Evolutionary conservation across 2,113 vertebrate genomes (phyloP).

Genomic region (Pseudopodoces humilis): DNA sequence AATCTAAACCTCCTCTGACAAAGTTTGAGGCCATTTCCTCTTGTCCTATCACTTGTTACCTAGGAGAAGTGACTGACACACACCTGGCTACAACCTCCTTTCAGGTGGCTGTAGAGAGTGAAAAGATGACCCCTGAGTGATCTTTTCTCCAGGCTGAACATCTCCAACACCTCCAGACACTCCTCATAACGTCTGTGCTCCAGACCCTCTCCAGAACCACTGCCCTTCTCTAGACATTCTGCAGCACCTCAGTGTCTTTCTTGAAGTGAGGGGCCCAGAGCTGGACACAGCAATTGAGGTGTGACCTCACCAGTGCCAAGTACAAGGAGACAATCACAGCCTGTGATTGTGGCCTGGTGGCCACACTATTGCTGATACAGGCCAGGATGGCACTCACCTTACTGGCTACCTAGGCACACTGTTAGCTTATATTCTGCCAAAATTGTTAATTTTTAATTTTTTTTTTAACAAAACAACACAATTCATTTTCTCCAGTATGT

Average conservation of each 20-base stretch:
- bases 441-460: neutral
- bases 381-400: neutral
- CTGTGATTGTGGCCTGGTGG: neutral
- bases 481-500: neutral
- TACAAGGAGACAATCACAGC: neutral
- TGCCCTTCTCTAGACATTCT: neutral
- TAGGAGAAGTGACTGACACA: neutral
- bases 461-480: neutral
- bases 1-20: neutral
- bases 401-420: neutral
- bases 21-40: neutral
- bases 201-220: neutral
- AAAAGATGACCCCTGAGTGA: neutral
- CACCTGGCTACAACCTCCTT: neutral
- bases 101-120: neutral
- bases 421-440: neutral
- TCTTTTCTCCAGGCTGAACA: neutral
- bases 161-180: neutral
- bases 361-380: neutral
- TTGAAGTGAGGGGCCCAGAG: neutral
- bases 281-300: accelerated
- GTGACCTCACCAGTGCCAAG: neutral
- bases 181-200: neutral
- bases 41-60: neutral
- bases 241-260: neutral